Base-by-base conservation (phyloP, 2,888 invertebrate genomes). In the Apodemia zela region DNA sequence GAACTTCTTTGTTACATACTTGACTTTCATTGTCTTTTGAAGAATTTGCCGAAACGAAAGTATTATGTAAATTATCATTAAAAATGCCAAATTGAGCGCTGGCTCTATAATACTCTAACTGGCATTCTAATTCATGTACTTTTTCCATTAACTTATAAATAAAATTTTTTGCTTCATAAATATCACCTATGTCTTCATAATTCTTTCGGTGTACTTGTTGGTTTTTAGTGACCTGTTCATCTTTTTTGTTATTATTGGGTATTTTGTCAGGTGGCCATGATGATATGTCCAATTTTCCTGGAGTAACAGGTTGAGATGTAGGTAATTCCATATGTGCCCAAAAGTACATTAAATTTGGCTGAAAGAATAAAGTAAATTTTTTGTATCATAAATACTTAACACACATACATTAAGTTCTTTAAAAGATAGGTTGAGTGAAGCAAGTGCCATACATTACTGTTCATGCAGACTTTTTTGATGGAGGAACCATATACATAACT, bases 331-430 rank as follows among this genome's bases (percentile, higher is more conserved):
- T 95, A 80, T 97, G 96, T 29, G 96, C 94, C 98, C 98, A 98
- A 81, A 95, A 96, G 87, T 98, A 98, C 95, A 97, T 97, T 78
- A 96, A 93, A 85, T 96, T 97, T 66, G 97, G 96, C 98, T 98
- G 87, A 42, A 93, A 87, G 72, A 63, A 62, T 54, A 59, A 68
- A 18, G 2, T 21, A 57, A 57, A 33, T 51, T 11, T 38, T 13
- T 13, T 13, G 3, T 38, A 4, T 33, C 1, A 33, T 25, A 25
- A 3, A 25, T 25, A 25, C 25, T 25, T 25, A 25, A 25, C 25
- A 25, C 25, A 25, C 25, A 0, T 25, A 25, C n/a, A n/a, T n/a
- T 25, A 25, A 25, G 25, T 25, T 25, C 25, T 25, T 25, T 25
- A 25, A 25, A 25, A 25, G 25, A 25, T 25, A 25, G 25, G 25